A percentile compares a stretch with the other conserved stretches of the same genome.
Conservation (phyloP, 2,888 invertebrate genomes). For the Pherbina coryleti region DNA sequence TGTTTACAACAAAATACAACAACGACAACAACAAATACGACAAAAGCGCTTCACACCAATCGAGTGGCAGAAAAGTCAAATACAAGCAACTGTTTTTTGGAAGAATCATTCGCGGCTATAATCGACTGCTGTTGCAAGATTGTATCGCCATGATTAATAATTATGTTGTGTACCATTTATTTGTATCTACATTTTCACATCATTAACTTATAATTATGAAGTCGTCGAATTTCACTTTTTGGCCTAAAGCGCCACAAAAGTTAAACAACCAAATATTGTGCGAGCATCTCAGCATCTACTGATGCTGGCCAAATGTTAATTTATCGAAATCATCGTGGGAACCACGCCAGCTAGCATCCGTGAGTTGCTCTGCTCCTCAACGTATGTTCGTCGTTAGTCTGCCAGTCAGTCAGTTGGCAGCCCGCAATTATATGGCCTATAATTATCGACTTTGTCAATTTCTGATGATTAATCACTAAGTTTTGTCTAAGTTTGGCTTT, state of each 20-base stretch:
- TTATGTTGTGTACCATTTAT: neutral
- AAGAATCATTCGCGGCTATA: neutral
- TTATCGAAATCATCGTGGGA: conserved; percentile 32
- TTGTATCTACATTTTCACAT: conserved; percentile 32
- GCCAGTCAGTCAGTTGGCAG: neutral
- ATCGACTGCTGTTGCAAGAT: neutral
- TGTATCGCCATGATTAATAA: conserved; percentile 20
- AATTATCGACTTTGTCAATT: conserved; percentile 19
- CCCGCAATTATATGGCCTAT: neutral
- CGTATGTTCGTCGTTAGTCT: neutral
- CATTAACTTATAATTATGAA: conserved; percentile 27
- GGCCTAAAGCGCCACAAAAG: neutral
- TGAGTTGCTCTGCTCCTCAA: neutral
- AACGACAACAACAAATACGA: neutral
- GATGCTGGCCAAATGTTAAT: conserved; percentile 32
- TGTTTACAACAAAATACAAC: conserved; percentile 16
- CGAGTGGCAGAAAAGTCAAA: conserved; percentile 4
- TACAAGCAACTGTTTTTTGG: neutral
- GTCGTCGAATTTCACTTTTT: neutral
- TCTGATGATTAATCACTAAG: conserved; percentile 8
- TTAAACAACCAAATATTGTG: neutral
- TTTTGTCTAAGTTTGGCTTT: too few relatives aligned
- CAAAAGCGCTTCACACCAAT: conserved; percentile 30
- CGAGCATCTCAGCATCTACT: neutral
- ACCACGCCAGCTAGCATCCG: neutral